Base-by-base conservation (phyloP, 2,797 vertebrate genomes). In the Sebastes iracundus region DNA sequence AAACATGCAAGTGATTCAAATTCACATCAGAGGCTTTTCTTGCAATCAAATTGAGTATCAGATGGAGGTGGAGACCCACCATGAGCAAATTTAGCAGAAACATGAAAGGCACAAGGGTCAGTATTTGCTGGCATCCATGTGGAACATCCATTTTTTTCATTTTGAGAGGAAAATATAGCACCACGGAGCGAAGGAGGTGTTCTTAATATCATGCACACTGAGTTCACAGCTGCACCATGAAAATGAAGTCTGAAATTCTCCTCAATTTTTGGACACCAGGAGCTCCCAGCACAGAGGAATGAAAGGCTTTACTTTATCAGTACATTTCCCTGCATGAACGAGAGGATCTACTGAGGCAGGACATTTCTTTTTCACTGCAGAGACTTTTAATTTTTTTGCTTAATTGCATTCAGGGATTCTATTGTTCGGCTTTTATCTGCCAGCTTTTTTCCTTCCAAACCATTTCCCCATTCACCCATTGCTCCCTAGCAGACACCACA, bases 361-460 rank as follows among this genome's bases (percentile, higher is more conserved):
- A 91, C 87, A 84, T 93, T 94, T 84, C 87, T 89, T 84, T 84
- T 82, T 84, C 79, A 81, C 79, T 69, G 80, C 63, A 83, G 61
- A 89, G 76, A 87, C 82, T 85, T 91, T 78, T 85, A 79, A 93
- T 94, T 93, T 84, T 90, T 88, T 77, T 82, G 76, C 88, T 89
- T 94, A 94, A 95, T 94, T 94, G 91, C 82, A 87, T 93, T 91
- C 81, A 81, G 77, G 83, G 73, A 84, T 84, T 92, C 93, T 83
- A 90, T 92, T 94, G 92, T 91, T 92, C 70, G 18, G 33, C 65
- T 92, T 92, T 89, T 90, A 92, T 90, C 90, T 89, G 63, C 60
- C 68, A 71, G 84, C 87, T 82, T 89, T 86, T 91, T 78, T 38
- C 35, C 52, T 81, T 79, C 75, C 69, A 83, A 87, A 69, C 81